Base-by-base conservation (phyloP, 2,113 vertebrate genomes). In the Hystrix cristata region DNA sequence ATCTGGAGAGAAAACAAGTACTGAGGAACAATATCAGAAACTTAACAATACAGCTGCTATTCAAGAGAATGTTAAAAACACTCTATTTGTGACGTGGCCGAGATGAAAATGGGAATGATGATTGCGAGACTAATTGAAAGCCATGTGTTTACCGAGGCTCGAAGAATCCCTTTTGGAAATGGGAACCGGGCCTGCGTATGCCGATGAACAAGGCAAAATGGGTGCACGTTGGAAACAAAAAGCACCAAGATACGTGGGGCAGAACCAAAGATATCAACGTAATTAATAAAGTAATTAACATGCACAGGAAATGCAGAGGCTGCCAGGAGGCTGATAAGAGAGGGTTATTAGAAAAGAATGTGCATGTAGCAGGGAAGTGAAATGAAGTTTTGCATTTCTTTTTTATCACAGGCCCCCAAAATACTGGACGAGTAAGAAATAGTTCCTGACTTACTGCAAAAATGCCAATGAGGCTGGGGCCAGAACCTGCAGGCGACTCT, bases 221-320 rank as follows among this genome's bases (percentile, higher is more conserved):
- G 97, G 95, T 53, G 88, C 92, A 23, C 0, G 3, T 3, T n/a
- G 46, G 55, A 96, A 93, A 97, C 95, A 95, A 96, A 98, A 97
- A 82, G 74, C 92, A 19, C 93, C 31, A 48, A 95, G 96, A 97
- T 85, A 60, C 18, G 85, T 94, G 76, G 94, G 95, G 92, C 92
- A 83, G 94, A 97, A 87, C 92, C 87, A 86, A 69, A 97, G 97
- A 97, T 95, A 98, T 43, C 95, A 87, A 64, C 0, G 27, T 97
- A 95, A 97, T 97, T 98, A 97, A 97, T 98, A 97, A 97, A 96
- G 97, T 95, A 96, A 97, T 97, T 98, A 97, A 84, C 97, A 97
- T 95, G 92, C 94, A 88, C 87, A 92, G 96, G 92, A 95, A 87
- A 80, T 0, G 57, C 57, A n/a, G 87, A 97, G 80, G 96, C 98